Evolutionary conservation across 2,888 invertebrate species (phyloP), one percentile per base, ranked within the genome.

Genomic region (Trissolcus japonicus): DNA sequence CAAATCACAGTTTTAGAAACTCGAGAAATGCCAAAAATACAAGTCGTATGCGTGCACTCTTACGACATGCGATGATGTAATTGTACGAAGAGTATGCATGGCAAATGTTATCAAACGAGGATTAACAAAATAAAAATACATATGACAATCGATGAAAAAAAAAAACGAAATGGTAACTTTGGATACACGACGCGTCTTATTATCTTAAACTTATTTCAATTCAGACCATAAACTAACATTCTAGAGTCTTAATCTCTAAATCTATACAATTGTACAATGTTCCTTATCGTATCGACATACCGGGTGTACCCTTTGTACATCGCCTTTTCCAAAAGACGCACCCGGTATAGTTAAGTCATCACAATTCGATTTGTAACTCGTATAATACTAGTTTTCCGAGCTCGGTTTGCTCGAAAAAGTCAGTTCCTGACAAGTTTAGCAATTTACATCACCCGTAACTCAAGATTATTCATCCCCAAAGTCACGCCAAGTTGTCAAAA

Each of bases 171-270:
- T 67, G 43, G 6, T 68, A 61, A 76, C 61, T 72, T 66, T 67
- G 74, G 72, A 25, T 65, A 66, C 41, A 67, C 11, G 46, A 73
- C 62, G 61, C 46, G 14, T 54, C 55, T 67, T 63, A n/a, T n/a
- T n/a, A 60, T 63, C 66, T 74, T 76, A 80, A 79, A 61, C 16
- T 16, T 80, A 68, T 48, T 17, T 80, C 83, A 76, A 79, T 80
- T 86, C 86, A 88, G 88, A 88, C 86, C 88, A 87, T 88, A 86
- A 89, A 87, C 88, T 87, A 88, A 88, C 84, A 82, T 78, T 80
- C 59, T 72, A 57, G 86, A 84, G 79, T 78, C 85, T 86, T 86
- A 88, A 82, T 82, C 69, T 82, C 84, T 87, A 87, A 81, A 81
- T 83, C 84, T 88, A 86, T 87, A 86, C 87, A 87, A 88, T 86